Percentiles rank a stretch among this genome's conserved stretches.
Evolutionary conservation across 2,888 invertebrate species (phyloP).

Genomic region (Digitonthophagus gazella): DNA sequence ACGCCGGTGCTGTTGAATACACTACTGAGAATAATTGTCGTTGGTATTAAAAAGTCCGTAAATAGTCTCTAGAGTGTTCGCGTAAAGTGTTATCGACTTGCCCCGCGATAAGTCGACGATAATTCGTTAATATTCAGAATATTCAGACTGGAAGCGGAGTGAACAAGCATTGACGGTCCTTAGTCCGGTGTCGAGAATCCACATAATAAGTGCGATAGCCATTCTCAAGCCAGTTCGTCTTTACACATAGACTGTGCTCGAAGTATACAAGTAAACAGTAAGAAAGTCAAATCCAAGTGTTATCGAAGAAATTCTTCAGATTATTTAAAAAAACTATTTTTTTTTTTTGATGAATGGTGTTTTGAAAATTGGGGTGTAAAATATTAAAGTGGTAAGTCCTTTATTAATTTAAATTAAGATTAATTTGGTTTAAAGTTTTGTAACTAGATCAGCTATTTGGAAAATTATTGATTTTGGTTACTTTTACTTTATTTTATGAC

Average conservation of each 20-base stretch:
- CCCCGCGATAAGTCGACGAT: constrained; percentile 4
- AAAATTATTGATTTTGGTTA: no score
- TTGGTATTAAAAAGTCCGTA: constrained; percentile 5
- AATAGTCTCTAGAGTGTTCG: background rate
- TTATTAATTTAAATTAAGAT: background rate
- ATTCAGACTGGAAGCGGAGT: constrained; percentile 10
- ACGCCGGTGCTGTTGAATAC: no score
- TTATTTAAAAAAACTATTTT: no score
- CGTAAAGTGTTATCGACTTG: constrained; percentile 9
- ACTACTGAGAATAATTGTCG: no score
- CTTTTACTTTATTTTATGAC: no score
- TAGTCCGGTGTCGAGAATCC: constrained; percentile 1
- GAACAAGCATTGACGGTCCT: constrained; percentile 2
- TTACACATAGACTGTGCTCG: background rate
- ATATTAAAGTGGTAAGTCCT: background rate
- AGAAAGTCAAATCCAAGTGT: no score
- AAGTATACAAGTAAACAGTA: no score
- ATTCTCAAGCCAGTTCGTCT: background rate
- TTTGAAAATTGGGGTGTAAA: background rate
- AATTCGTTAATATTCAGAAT: constrained; percentile 14
- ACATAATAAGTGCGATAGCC: background rate
- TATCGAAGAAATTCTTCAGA: no score
- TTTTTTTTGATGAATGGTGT: background rate
- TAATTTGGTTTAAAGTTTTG: background rate
- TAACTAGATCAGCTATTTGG: background rate